Evolutionary conservation across 64 coral and sea anemone species (phyloP).

Genomic region (Cladopsammia gracilis): DNA sequence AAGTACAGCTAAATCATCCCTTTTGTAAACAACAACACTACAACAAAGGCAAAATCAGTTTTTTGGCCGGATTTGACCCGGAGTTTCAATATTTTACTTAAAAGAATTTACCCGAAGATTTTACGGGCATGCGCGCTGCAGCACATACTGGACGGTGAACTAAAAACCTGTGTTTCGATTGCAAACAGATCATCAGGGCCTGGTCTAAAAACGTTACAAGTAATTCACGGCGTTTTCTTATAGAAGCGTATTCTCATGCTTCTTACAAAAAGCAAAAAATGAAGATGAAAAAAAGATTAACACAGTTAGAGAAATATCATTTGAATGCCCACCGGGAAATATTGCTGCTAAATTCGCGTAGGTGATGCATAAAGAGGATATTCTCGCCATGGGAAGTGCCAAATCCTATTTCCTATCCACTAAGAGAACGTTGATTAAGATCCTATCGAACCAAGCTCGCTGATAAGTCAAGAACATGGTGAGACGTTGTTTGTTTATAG

Average conservation of each 20-base stretch:
- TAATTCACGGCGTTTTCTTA: not conserved
- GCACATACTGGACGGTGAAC: too few relatives aligned
- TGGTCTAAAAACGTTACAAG: not conserved
- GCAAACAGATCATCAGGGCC: too few relatives aligned
- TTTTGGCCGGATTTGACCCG: too few relatives aligned
- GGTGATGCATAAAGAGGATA: not conserved
- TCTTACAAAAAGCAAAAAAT: not conserved
- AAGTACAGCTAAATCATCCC: too few relatives aligned
- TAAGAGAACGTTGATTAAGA: conserved; percentile 16
- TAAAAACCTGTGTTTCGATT: too few relatives aligned
- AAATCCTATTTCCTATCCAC: not conserved
- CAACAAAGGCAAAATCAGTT: too few relatives aligned
- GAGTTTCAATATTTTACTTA: too few relatives aligned
- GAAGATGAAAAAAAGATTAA: conserved; percentile 1
- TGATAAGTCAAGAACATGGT: not conserved
- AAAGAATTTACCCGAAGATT: too few relatives aligned
- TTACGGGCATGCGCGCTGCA: too few relatives aligned
- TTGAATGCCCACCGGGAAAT: conserved; percentile 10
- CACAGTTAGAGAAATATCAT: not conserved
- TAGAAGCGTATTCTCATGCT: too few relatives aligned
- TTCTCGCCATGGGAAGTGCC: not conserved
- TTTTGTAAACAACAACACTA: too few relatives aligned
- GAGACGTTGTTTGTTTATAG: not conserved
- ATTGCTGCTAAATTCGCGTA: conserved; percentile 4
- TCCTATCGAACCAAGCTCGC: not conserved